These are phyloP conservation scores for Austrolebias charrua DNA, from an alignment of 2,797 vertebrate genomes.

Conservation along the genomic window DNA sequence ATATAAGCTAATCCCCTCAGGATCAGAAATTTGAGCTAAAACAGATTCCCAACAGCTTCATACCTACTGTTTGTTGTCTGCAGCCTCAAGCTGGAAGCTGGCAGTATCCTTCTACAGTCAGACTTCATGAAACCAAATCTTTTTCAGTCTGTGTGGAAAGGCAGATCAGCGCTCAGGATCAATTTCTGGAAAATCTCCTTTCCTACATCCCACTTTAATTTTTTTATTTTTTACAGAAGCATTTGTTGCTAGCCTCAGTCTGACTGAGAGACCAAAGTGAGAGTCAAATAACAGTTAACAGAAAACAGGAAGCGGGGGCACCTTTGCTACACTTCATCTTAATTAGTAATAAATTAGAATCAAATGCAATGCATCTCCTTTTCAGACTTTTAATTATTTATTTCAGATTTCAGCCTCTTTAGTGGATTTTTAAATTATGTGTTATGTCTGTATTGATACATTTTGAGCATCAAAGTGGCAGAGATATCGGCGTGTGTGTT, in stretches of 20 bases:
- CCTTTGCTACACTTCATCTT: slow-evolving; percentile 28
- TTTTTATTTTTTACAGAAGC: slow-evolving; percentile 19
- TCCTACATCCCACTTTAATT: slow-evolving; percentile 16
- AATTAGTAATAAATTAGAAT: slow-evolving; percentile 12
- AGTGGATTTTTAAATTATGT: not conserved
- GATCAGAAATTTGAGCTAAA: slow-evolving; percentile 42
- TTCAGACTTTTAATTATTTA: not conserved
- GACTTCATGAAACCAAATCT: slow-evolving; percentile 16
- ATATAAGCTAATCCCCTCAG: slow-evolving; percentile 15
- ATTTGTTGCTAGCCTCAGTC: slow-evolving; percentile 31
- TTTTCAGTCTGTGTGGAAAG: slow-evolving; percentile 23
- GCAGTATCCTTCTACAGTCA: not conserved
- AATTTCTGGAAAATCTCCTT: slow-evolving; percentile 35
- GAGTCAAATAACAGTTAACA: slow-evolving; percentile 20
- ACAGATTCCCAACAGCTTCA: slow-evolving; percentile 22
- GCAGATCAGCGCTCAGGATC: slow-evolving; percentile 41
- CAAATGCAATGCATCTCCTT: not conserved
- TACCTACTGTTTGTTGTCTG: not conserved
- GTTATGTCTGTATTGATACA: not conserved
- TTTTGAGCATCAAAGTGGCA: slow-evolving; percentile 21
- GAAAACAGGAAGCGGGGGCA: slow-evolving; percentile 7
- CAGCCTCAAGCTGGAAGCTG: slow-evolving; percentile 17
- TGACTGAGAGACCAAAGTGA: slow-evolving; percentile 37
- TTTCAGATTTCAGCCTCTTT: too few species aligned
- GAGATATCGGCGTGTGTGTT: slow-evolving; percentile 25